phyloP scores from a whole-genome alignment of 2,113 vertebrate genomes.

The Pseudorasbora parva region DNA sequence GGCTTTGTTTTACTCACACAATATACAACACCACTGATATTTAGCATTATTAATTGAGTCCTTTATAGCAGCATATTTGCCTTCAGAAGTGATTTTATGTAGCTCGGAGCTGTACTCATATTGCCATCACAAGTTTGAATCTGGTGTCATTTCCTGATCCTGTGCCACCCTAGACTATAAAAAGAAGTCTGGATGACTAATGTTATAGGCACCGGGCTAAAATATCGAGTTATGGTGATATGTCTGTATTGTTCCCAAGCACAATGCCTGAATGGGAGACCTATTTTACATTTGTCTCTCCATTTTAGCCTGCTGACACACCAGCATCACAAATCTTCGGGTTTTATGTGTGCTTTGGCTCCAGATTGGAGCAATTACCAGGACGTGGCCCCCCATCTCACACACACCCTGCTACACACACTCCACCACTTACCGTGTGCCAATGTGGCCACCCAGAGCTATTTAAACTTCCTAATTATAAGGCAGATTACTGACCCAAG shows the following conservation, averaged over 20 bases:
- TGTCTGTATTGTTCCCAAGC: slow-evolving; percentile 29
- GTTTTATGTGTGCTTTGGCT: slow-evolving; percentile 55
- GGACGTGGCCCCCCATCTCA: slow-evolving; percentile 44
- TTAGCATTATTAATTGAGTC: neutral
- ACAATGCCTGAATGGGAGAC: slow-evolving; percentile 7
- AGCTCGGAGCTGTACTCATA: neutral
- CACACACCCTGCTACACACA: slow-evolving; percentile 24
- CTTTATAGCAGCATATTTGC: neutral
- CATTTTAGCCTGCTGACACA: slow-evolving; percentile 20
- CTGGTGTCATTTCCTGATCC: neutral
- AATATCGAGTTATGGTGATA: slow-evolving; percentile 24
- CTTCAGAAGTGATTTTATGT: neutral
- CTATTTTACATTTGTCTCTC: slow-evolving; percentile 15
- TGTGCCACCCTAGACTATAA: neutral
- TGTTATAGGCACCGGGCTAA: neutral
- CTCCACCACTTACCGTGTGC: slow-evolving; percentile 47
- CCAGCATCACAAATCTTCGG: slow-evolving; percentile 40
- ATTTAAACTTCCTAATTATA: slow-evolving; percentile 66
- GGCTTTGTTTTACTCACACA: neutral
- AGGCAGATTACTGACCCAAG: slow-evolving; percentile 60
- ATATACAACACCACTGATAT: neutral
- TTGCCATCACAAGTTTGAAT: slow-evolving; percentile 8
- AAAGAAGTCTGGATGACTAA: neutral
- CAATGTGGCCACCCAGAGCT: slow-evolving; percentile 61
- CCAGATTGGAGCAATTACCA: slow-evolving; percentile 64